Conservation (phyloP, 35 echinoderm and acorn worm genomes). For the Hemicentrotus pulcherrimus region DNA sequence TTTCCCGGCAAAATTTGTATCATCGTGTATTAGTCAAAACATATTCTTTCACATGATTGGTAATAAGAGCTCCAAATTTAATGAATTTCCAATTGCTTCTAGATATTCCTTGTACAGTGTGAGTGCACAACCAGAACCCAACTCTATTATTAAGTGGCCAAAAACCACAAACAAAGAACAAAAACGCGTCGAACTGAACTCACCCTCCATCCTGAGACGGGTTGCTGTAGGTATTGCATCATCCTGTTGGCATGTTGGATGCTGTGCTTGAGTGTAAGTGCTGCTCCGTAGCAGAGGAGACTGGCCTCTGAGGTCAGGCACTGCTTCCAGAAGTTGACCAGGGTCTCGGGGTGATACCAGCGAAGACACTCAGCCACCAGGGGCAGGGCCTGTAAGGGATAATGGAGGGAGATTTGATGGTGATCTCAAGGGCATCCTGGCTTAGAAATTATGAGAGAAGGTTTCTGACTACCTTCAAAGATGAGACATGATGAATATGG, state of each 20-base stretch:
- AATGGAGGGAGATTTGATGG: neutral
- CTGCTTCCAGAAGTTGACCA: slow-evolving; percentile 66
- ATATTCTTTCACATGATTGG: too few species aligned
- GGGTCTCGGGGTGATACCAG: slow-evolving; percentile 80
- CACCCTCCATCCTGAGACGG: slow-evolving; percentile 73
- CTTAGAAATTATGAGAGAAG: too few species aligned
- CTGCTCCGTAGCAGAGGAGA: slow-evolving; percentile 81
- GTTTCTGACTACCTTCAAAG: too few species aligned
- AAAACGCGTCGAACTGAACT: neutral
- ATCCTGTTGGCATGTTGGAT: slow-evolving; percentile 78
- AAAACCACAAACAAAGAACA: neutral
- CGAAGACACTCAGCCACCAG: slow-evolving; percentile 87
- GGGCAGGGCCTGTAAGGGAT: slow-evolving; percentile 64
- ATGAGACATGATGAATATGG: too few species aligned
- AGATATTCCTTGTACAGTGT: neutral
- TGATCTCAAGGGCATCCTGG: too few species aligned
- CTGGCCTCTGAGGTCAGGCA: slow-evolving; percentile 60
- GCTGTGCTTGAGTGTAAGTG: slow-evolving; percentile 69
- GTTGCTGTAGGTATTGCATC: slow-evolving; percentile 66
- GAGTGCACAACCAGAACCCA: too few species aligned
- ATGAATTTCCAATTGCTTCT: too few species aligned
- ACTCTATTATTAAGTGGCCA: neutral
- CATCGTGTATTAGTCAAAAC: too few species aligned
- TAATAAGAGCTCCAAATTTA: too few species aligned
- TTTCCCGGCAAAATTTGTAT: too few species aligned